Evolutionary conservation across 2,797 vertebrate species (phyloP), one percentile per base, ranked within the genome.

Genomic region (Lophotriccus pileatus): DNA sequence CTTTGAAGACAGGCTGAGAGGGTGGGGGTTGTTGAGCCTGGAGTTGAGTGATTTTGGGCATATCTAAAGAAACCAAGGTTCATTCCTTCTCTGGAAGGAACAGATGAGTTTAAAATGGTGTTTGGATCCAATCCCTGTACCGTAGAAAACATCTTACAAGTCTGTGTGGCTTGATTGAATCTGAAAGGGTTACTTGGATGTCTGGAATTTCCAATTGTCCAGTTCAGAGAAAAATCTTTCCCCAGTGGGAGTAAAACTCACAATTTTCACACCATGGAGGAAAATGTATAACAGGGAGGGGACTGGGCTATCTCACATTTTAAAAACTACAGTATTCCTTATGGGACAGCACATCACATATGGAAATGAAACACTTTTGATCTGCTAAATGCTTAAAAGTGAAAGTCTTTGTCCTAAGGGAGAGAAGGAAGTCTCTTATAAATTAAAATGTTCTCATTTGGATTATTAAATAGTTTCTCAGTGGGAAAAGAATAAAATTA

Each of bases 351-450:
- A 66, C 36, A 62, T 80, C 23, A 56, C 32, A 39, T 43, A 27
- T 10, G 27, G 21, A 89, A 81, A 8, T 28, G 41, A 92, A 95
- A 36, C 19, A 84, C 47, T 92, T 95, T 72, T 64, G 64, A 87
- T 80, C 68, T 90, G 27, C 32, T 93, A 93, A 94, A 84, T 58
- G 39, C 58, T 92, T 93, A 85, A 87, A 95, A 81, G 76, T 73
- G 10, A 25, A 89, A 91, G 21, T 47, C 43, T 60, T 87, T 50
- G 16, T 91, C 87, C 59, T 78, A 59, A 78, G 67, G 73, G 84
- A 87, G n/a, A 58, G n/a, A 75, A 93, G 8, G 11, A 95, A 59
- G 16, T 69, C 7, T 58, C 69, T 85, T 72, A 79, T n/a, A 95
- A 84, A 90, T 69, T 77, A 81, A 87, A 89, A 36, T 0, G 0